A percentile compares a stretch with the other conserved stretches of the same genome.
These are phyloP conservation scores for Parotocinclus haroldoi DNA, from an alignment of 2,797 vertebrate species.

Conservation along the genomic window DNA sequence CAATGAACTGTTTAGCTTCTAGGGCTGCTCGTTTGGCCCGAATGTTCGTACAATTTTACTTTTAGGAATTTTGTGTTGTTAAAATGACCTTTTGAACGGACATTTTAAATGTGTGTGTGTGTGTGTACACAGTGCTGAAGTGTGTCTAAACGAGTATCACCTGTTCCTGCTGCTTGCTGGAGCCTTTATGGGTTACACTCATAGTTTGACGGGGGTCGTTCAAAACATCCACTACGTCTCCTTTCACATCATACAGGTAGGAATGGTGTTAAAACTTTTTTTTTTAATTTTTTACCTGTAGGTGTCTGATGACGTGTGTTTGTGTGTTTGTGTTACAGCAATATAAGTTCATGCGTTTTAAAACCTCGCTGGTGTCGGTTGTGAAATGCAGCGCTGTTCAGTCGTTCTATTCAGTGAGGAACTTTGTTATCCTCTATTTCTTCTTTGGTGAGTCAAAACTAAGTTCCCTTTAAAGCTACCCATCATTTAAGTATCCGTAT, in stretches of 20 bases:
- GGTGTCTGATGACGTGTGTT: too few relatives aligned
- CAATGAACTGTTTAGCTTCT: too few relatives aligned
- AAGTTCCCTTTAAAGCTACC: background rate
- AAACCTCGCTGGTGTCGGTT: constrained; percentile 78
- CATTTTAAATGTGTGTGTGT: background rate
- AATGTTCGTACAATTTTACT: too few relatives aligned
- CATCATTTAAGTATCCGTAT: background rate
- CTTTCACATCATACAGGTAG: constrained; percentile 90
- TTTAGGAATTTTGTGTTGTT: background rate
- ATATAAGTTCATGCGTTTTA: constrained; percentile 91
- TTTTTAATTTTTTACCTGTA: too few relatives aligned
- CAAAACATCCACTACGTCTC: constrained; percentile 91
- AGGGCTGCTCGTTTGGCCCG: too few relatives aligned
- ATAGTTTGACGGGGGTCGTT: constrained; percentile 86
- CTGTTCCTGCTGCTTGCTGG: constrained; percentile 85
- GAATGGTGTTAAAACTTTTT: background rate
- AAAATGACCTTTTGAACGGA: background rate
- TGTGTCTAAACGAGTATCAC: constrained; percentile 90
- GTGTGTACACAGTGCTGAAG: constrained; percentile 36
- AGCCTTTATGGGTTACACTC: constrained; percentile 87
- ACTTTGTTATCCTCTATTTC: constrained; percentile 82
- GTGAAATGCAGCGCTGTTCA: constrained; percentile 84
- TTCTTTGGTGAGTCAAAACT: constrained; percentile 81
- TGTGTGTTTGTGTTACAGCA: constrained; percentile 67
- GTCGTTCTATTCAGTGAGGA: constrained; percentile 84